These are phyloP conservation scores for Tuta absoluta DNA, from an alignment of 2,888 invertebrate species.

Conservation along the genomic window DNA sequence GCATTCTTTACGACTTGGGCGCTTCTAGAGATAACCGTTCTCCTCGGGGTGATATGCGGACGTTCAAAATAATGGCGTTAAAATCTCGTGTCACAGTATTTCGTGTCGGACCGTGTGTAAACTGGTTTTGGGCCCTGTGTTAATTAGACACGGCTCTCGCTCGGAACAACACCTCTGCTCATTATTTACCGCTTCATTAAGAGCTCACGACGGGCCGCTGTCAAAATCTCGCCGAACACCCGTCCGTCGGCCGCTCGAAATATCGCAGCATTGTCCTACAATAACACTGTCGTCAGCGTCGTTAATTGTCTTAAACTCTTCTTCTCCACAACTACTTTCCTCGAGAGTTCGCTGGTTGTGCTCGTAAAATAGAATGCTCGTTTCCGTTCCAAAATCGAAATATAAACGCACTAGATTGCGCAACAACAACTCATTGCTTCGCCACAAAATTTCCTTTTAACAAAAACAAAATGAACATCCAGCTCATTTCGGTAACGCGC, in stretches of 20 bases:
- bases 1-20: conserved; percentile 47
- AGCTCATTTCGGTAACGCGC: conserved; percentile 66
- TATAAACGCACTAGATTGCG: conserved; percentile 52
- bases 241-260: conserved; percentile 66
- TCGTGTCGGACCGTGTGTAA: conserved; percentile 48
- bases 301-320: conserved; percentile 70
- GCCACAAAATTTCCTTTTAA: conserved; percentile 58
- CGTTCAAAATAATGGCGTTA: conserved; percentile 50
- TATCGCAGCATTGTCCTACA: conserved; percentile 75
- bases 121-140: conserved; percentile 59
- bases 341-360: conserved; percentile 56
- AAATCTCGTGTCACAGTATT: conserved; percentile 48
- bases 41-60: conserved; percentile 39
- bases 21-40: conserved; percentile 49
- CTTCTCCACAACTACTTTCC: conserved; percentile 55
- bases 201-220: conserved; percentile 73
- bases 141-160: conserved; percentile 74
- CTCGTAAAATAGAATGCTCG: conserved; percentile 59
- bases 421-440: conserved; percentile 56
- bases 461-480: conserved; percentile 63
- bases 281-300: conserved; percentile 73
- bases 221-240: conserved; percentile 73
- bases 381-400: conserved; percentile 56
- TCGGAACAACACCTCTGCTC: conserved; percentile 72
- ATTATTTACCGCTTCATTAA: conserved; percentile 81